Conservation (phyloP, 1,140 invertebrate species). For the Caerostris darwini region DNA sequence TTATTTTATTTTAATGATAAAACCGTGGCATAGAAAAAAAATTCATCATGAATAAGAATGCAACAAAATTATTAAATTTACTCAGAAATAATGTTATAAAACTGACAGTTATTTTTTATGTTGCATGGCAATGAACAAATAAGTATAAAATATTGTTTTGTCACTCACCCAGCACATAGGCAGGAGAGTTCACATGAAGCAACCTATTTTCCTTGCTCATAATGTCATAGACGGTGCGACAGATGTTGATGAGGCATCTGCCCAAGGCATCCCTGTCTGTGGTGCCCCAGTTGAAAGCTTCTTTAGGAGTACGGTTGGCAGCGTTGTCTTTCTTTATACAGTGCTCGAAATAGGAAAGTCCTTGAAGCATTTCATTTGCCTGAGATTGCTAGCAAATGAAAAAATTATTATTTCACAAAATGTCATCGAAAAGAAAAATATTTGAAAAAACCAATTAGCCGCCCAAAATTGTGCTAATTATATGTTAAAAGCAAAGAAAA, state of each 20-base stretch:
- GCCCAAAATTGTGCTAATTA: no score
- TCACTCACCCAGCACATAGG: conserved; percentile 84
- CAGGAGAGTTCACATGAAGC: conserved; percentile 83
- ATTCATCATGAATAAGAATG: no score
- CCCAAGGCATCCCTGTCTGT: conserved; percentile 81
- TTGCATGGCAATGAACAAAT: no score
- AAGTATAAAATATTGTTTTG: no score
- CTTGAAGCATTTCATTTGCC: conserved; percentile 84
- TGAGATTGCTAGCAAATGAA: conserved; percentile 79
- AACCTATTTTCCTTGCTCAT: conserved; percentile 80
- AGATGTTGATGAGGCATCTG: conserved; percentile 80
- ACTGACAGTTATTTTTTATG: no score
- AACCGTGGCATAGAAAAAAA: no score
- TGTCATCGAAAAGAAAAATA: no score
- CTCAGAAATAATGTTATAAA: no score
- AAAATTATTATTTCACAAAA: not conserved
- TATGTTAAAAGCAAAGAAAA: not conserved
- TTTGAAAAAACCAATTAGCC: no score
- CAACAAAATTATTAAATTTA: no score
- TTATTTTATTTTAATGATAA: no score
- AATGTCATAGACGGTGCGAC: conserved; percentile 80
- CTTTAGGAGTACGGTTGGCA: conserved; percentile 79
- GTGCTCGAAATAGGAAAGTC: conserved; percentile 84
- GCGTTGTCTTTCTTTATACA: conserved; percentile 80
- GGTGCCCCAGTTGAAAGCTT: conserved; percentile 83